Conservation (phyloP, 2,113 vertebrate species). For the Ochotona curzoniae region DNA sequence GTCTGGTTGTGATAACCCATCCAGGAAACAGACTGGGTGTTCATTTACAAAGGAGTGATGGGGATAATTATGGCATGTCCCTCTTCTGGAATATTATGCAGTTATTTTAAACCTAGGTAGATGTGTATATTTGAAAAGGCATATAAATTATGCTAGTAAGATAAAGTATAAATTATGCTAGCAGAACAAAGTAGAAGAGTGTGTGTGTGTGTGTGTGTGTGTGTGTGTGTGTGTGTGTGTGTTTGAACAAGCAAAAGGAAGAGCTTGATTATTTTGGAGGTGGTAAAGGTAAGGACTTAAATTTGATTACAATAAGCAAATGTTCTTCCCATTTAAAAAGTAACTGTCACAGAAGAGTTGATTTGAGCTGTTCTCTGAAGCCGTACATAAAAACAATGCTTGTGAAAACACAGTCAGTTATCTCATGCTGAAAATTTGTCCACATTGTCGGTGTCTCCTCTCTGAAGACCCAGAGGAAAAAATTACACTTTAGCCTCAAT, state of each 20-base stretch:
- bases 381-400: background rate
- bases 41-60: background rate
- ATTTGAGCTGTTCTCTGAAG: background rate
- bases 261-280: background rate
- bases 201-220: background rate
- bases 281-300: background rate
- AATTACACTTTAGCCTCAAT: background rate
- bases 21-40: background rate
- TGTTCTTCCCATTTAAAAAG: background rate
- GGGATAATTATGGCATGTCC: background rate
- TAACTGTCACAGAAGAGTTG: background rate
- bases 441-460: background rate
- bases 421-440: background rate
- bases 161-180: no score
- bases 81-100: background rate
- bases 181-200: background rate
- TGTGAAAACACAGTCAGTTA: background rate
- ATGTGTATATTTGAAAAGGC: background rate
- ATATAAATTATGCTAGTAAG: background rate
- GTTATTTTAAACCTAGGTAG: constrained; percentile 13
- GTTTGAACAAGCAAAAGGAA: background rate
- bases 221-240: background rate
- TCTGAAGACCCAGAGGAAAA: background rate
- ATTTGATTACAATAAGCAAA: background rate
- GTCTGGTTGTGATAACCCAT: background rate